Conservation (phyloP, 1,140 invertebrate species). For the Adoxophyes honmai region DNA sequence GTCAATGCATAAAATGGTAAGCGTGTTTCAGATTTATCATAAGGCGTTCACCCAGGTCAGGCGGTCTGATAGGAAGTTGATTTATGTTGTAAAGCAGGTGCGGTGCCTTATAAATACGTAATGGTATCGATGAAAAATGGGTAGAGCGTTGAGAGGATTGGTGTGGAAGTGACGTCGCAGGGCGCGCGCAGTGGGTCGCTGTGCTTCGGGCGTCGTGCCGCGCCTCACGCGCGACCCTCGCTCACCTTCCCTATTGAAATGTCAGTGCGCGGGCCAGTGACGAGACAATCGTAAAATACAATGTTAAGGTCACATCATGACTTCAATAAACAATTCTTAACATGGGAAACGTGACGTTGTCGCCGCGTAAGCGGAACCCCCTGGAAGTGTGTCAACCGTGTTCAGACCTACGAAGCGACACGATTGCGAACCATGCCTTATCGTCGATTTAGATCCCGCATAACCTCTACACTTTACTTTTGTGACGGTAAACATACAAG, state of each 20-base stretch:
- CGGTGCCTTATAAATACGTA: conserved; percentile 20
- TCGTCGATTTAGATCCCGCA: conserved; percentile 9
- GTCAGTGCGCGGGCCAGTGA: conserved; percentile 67
- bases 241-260: conserved; percentile 74
- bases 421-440: conserved; percentile 25
- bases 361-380: conserved; percentile 51
- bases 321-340: conserved; percentile 74
- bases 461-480: not conserved
- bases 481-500: too few species aligned
- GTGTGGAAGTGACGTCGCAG: conserved; percentile 15
- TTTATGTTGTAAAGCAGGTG: conserved; percentile 16
- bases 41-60: conserved; percentile 18
- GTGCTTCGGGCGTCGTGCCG: conserved; percentile 50
- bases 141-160: conserved; percentile 17
- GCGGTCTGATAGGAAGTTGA: conserved; percentile 17
- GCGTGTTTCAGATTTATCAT: conserved; percentile 35
- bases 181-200: conserved; percentile 26
- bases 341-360: conserved; percentile 71
- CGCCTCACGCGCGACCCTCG: conserved; percentile 59
- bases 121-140: conserved; percentile 22
- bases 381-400: conserved; percentile 66
- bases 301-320: conserved; percentile 76
- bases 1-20: conserved; percentile 29
- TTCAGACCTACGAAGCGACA: conserved; percentile 41
- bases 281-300: conserved; percentile 75